These are phyloP conservation scores for Tetraodon nigroviridis DNA, from an alignment of 2,113 vertebrate genomes.

Conservation along the genomic window DNA sequence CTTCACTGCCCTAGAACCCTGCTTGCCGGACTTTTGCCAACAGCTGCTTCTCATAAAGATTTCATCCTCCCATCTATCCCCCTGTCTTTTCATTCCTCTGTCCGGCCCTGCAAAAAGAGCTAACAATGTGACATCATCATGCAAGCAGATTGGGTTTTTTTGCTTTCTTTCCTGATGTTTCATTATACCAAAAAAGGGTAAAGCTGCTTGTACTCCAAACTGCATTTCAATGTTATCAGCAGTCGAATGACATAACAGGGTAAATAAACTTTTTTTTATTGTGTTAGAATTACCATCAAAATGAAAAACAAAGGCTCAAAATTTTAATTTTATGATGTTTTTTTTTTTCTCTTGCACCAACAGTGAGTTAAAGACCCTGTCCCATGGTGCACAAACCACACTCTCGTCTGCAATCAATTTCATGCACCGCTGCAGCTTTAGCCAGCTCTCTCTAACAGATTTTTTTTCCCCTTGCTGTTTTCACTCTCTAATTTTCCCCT, in stretches of 20 bases:
- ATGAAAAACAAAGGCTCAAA: slow-evolving; percentile 5
- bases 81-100: slow-evolving; percentile 33
- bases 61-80: slow-evolving; percentile 47
- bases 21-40: slow-evolving; percentile 49
- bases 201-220: slow-evolving; percentile 27
- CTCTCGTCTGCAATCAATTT: slow-evolving; percentile 66
- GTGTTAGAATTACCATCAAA: not conserved
- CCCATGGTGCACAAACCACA: slow-evolving; percentile 18
- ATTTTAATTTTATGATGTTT: slow-evolving; percentile 15
- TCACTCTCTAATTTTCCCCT: slow-evolving; percentile 28
- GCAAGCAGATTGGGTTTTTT: slow-evolving; percentile 34
- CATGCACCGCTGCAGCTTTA: slow-evolving; percentile 56
- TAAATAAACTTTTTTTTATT: not conserved
- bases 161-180: slow-evolving; percentile 43
- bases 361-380: slow-evolving; percentile 23
- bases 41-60: slow-evolving; percentile 77
- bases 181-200: slow-evolving; percentile 59
- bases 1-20: slow-evolving; percentile 27
- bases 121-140: slow-evolving; percentile 70
- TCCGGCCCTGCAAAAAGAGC: slow-evolving; percentile 59
- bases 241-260: slow-evolving; percentile 12
- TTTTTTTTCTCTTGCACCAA: slow-evolving; percentile 34
- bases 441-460: slow-evolving; percentile 47
- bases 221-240: slow-evolving; percentile 22
- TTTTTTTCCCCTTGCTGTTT: slow-evolving; percentile 31